These are phyloP conservation scores for Aquatica leii DNA, from an alignment of 2,888 invertebrate species.

Conservation along the genomic window DNA sequence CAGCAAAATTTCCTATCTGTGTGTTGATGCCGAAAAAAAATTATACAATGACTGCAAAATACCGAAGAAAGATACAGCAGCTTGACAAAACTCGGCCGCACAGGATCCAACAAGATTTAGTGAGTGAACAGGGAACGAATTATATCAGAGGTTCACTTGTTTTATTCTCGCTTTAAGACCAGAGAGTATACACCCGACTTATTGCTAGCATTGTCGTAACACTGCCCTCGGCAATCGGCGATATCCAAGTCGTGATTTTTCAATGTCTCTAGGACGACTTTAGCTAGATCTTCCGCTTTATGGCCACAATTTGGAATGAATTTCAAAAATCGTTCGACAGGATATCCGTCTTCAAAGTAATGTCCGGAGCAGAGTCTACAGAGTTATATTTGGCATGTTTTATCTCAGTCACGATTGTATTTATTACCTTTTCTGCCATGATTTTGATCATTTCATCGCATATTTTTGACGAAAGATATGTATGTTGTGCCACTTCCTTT, in stretches of 20 bases:
- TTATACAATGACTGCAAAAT: no score
- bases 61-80: no score
- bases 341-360: neutral
- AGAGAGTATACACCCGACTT: constrained; percentile 1
- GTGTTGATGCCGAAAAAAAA: constrained; percentile 8
- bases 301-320: constrained; percentile 3
- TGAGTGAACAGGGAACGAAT: constrained; percentile 1
- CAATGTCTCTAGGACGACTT: constrained; percentile 10
- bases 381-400: constrained; percentile 3
- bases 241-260: constrained; percentile 5
- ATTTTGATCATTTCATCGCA: constrained; percentile 12
- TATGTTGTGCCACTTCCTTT: no score
- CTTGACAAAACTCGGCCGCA: constrained; percentile 1
- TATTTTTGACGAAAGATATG: neutral
- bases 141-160: constrained; percentile 4
- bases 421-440: constrained; percentile 5
- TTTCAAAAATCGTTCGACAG: constrained; percentile 17
- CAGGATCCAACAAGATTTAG: neutral
- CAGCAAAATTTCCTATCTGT: constrained; percentile 10
- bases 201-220: constrained; percentile 1
- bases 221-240: no score
- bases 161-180: constrained; percentile 2
- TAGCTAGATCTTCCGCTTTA: constrained; percentile 4
- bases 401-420: neutral
- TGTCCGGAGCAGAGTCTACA: neutral